Conservation (phyloP, 2,888 invertebrate genomes). For the Cistogaster globosa region DNA sequence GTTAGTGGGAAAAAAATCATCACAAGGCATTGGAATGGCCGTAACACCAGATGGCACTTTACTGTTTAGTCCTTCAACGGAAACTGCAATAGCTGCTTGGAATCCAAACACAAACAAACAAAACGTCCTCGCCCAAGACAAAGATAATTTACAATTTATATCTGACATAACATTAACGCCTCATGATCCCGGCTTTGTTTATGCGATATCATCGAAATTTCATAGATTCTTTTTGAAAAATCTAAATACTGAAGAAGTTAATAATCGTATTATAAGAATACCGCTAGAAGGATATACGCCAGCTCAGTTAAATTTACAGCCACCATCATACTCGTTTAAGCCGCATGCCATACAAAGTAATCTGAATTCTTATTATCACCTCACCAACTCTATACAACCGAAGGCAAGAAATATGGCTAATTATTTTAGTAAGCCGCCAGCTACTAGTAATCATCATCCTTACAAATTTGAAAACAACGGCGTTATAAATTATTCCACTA, state of each 20-base stretch:
- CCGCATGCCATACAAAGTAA: conserved; percentile 42
- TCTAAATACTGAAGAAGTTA: conserved; percentile 87
- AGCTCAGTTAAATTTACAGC: background rate
- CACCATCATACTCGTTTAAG: conserved; percentile 37
- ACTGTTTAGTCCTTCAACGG: conserved; percentile 90
- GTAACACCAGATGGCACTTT: conserved; percentile 90
- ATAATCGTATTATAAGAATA: conserved; percentile 89
- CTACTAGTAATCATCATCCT: conserved; percentile 73
- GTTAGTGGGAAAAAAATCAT: conserved; percentile 92
- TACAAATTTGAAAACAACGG: conserved; percentile 78
- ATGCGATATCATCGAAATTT: conserved; percentile 89
- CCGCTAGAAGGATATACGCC: conserved; percentile 73
- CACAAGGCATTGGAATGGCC: conserved; percentile 90
- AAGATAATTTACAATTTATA: conserved; percentile 89
- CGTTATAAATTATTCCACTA: conserved; percentile 76
- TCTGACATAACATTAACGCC: conserved; percentile 89
- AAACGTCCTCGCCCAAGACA: conserved; percentile 89
- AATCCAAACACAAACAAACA: conserved; percentile 89
- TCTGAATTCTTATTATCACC: conserved; percentile 47
- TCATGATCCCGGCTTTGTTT: conserved; percentile 88
- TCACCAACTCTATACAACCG: conserved; percentile 70
- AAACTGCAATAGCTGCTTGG: conserved; percentile 92
- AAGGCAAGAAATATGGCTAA: conserved; percentile 42
- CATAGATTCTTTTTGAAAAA: conserved; percentile 90
- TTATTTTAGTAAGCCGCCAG: conserved; percentile 43